phyloP scores from a whole-genome alignment of 2,797 vertebrate genomes.

The Hemitrygon akajei region DNA sequence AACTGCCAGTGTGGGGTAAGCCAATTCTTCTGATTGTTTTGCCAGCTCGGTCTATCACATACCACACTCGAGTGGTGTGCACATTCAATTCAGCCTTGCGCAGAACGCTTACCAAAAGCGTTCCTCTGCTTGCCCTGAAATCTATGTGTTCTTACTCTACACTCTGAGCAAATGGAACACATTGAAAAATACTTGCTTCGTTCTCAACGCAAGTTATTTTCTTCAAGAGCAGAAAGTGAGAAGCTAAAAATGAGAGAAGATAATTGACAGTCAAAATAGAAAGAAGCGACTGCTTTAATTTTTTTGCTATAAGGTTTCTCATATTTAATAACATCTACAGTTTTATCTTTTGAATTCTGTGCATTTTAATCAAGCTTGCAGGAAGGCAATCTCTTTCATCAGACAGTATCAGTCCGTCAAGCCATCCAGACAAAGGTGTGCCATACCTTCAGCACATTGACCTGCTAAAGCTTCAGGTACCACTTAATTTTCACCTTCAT shows the following conservation, averaged over 20 bases:
- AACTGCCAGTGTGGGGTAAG: too few relatives aligned
- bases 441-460: slow-evolving; percentile 25
- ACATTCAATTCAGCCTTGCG: too few relatives aligned
- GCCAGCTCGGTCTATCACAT: too few relatives aligned
- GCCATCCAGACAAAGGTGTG: slow-evolving; percentile 15
- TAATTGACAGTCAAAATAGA: not conserved
- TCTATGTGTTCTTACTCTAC: not conserved
- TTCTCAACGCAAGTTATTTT: not conserved
- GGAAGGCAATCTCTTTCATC: slow-evolving; percentile 27
- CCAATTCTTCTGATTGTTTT: too few relatives aligned
- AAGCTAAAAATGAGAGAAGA: not conserved
- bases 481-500: slow-evolving; percentile 36
- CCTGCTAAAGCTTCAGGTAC: slow-evolving; percentile 25
- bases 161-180: not conserved
- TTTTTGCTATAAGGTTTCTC: not conserved
- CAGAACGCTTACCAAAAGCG: too few relatives aligned
- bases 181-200: not conserved
- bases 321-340: not conserved
- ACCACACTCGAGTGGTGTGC: too few relatives aligned
- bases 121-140: too few relatives aligned
- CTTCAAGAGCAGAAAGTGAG: not conserved
- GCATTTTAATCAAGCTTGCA: slow-evolving; percentile 14
- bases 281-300: not conserved
- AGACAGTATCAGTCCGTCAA: slow-evolving; percentile 30
- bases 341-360: slow-evolving; percentile 29